These are phyloP conservation scores for Basileuterus tristriatus DNA, from an alignment of 2,797 vertebrate genomes.

Conservation along the genomic window DNA sequence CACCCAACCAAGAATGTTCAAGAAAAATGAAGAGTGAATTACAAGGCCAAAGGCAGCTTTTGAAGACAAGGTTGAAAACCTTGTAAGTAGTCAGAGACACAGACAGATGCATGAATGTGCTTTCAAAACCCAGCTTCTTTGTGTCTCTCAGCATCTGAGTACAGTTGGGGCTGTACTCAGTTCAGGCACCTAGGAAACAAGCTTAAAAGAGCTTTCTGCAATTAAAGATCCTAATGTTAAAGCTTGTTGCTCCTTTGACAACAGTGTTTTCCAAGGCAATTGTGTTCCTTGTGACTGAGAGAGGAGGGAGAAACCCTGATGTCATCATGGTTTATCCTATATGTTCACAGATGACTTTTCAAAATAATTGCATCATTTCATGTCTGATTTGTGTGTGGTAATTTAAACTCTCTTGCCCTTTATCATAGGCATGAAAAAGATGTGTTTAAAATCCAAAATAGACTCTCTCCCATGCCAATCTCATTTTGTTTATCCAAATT, in stretches of 20 bases:
- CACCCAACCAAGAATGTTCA: not conserved
- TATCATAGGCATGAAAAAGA: not conserved
- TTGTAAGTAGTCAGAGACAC: not conserved
- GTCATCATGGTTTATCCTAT: not conserved
- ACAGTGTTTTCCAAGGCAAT: not conserved
- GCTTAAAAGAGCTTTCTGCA: not conserved
- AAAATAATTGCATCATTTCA: not conserved
- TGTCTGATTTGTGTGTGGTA: not conserved
- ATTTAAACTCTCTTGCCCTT: not conserved
- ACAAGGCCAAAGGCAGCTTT: not conserved
- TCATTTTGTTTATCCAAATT: not conserved
- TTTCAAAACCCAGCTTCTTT: not conserved
- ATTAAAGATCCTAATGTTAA: not conserved
- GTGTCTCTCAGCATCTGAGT: not conserved
- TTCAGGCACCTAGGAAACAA: not conserved
- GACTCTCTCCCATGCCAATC: not conserved
- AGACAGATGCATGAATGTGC: fast-evolving
- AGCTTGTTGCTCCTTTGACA: not conserved
- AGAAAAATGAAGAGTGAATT: not conserved
- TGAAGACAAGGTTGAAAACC: not conserved
- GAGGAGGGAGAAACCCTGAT: not conserved
- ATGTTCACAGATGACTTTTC: not conserved
- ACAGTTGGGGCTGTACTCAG: not conserved
- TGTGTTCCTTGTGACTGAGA: not conserved
- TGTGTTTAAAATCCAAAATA: not conserved